Evolutionary conservation across 2,113 vertebrate genomes (phyloP).

Genomic region (Lamprologus tigripictilis): DNA sequence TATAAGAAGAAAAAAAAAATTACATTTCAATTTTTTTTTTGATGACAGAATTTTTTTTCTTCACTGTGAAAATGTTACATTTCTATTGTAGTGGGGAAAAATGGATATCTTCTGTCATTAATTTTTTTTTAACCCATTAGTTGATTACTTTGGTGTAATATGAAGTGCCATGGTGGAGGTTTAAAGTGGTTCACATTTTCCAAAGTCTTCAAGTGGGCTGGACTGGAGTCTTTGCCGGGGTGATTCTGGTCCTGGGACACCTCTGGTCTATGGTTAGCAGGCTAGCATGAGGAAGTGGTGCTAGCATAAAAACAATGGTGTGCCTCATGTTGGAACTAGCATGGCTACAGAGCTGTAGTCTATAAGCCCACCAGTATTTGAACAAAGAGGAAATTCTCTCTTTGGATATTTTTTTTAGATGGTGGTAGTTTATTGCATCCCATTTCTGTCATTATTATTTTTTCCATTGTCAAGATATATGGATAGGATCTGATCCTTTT

Average conservation of each 20-base stretch:
- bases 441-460: not conserved
- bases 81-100: not conserved
- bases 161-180: not conserved
- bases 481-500: not conserved
- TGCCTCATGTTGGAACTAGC: not conserved
- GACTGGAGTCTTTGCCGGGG: not conserved
- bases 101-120: not conserved
- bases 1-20: not conserved
- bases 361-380: not conserved
- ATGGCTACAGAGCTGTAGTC: not conserved
- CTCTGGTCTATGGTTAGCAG: not conserved
- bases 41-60: not conserved
- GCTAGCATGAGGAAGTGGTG: not conserved
- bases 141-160: not conserved
- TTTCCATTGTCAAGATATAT: not conserved
- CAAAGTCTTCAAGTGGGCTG: not conserved
- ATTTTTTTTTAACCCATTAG: not conserved
- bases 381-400: not conserved
- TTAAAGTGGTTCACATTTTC: not conserved
- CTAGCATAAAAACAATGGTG: not conserved
- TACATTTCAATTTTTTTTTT: not conserved
- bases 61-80: not conserved
- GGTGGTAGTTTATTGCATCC: not conserved
- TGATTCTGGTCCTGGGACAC: not conserved
- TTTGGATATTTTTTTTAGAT: not conserved